Percentiles rank a stretch among this genome's conserved stretches.
phyloP scores from a whole-genome alignment of 2,888 invertebrate species.

The Mayetiola destructor region DNA sequence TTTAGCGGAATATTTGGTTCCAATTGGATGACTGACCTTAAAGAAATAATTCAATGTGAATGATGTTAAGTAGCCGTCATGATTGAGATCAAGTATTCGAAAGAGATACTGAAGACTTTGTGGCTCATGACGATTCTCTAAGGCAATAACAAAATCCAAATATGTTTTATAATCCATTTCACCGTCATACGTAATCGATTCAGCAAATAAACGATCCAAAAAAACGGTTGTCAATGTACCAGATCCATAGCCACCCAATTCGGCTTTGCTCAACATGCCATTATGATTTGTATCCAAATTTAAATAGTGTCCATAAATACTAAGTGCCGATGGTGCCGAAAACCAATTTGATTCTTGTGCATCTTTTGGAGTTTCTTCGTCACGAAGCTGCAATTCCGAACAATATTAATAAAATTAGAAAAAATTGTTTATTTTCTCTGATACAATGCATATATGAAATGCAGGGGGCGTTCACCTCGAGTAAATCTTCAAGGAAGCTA shows the following conservation, averaged over 20 bases:
- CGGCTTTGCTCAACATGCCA: conserved; percentile 85
- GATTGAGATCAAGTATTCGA: conserved; percentile 77
- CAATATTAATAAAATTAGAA: background rate
- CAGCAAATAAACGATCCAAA: conserved; percentile 85
- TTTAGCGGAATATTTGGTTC: background rate
- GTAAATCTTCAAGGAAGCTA: conserved; percentile 79
- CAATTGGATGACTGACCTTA: conserved; percentile 44
- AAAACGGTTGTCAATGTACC: conserved; percentile 84
- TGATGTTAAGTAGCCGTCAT: conserved; percentile 72
- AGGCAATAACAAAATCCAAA: conserved; percentile 80
- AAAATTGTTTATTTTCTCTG: no score
- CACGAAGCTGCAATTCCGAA: conserved; percentile 44
- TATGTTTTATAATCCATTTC: conserved; percentile 97
- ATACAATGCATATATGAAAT: background rate
- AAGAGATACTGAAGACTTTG: conserved; percentile 86
- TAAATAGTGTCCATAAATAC: conserved; percentile 87
- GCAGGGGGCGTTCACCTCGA: conserved; percentile 47
- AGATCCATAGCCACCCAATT: conserved; percentile 62
- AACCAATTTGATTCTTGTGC: conserved; percentile 83
- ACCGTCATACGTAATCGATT: conserved; percentile 85
- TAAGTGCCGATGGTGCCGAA: conserved; percentile 71
- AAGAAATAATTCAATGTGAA: conserved; percentile 89
- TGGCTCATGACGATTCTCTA: conserved; percentile 84
- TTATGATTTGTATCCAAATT: conserved; percentile 89
- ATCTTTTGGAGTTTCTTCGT: conserved; percentile 70